A percentile compares a stretch with the other conserved stretches of the same genome.
These are phyloP conservation scores for Nerophis ophidion DNA, from an alignment of 2,113 vertebrate genomes.

Conservation along the genomic window DNA sequence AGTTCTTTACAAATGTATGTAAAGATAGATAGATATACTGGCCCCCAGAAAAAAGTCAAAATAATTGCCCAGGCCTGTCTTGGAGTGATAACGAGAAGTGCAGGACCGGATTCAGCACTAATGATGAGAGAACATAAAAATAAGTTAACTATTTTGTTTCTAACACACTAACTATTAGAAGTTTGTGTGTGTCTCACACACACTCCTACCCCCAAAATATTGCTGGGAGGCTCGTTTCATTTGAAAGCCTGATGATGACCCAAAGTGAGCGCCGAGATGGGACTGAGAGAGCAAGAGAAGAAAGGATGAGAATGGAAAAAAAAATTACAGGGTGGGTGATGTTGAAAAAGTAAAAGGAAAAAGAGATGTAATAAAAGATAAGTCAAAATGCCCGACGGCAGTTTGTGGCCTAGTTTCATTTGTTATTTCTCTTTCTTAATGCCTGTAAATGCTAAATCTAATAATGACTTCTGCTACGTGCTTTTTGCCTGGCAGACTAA, in stretches of 20 bases:
- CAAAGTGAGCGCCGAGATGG: not conserved
- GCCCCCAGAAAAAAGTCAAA: too few relatives aligned
- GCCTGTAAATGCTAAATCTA: constrained; percentile 40
- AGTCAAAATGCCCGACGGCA: constrained; percentile 68
- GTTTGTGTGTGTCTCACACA: not conserved
- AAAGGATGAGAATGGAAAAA: constrained; percentile 18
- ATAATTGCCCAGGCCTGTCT: too few relatives aligned
- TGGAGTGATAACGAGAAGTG: not conserved
- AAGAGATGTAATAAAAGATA: constrained; percentile 68
- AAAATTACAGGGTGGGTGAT: constrained; percentile 21
- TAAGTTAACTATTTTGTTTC: not conserved
- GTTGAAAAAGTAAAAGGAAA: constrained; percentile 39
- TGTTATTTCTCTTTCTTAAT: constrained; percentile 16
- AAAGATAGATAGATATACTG: too few relatives aligned
- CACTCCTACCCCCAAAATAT: not conserved
- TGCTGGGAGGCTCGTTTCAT: not conserved
- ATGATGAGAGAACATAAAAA: not conserved
- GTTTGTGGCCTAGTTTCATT: constrained; percentile 67
- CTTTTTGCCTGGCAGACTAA: not conserved
- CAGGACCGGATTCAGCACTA: not conserved
- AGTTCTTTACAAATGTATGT: too few relatives aligned
- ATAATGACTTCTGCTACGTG: constrained; percentile 3
- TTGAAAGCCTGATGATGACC: constrained; percentile 5
- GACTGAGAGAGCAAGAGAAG: constrained; percentile 9
- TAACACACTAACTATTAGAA: not conserved